Conservation (phyloP, 2,113 vertebrate genomes). For the Pan troglodytes region NHGRI_mPanTro3-v2.1_pri NC_072411.2:90668001-90668500, state of each 20-base stretch:
- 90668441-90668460: background rate
- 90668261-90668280: background rate
- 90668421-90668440: background rate
- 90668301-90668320: background rate
- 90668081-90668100: background rate
- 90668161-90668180: background rate
- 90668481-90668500: background rate
- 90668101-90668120: background rate
- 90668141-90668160: background rate
- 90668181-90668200: background rate
- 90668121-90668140: background rate
- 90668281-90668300: background rate
- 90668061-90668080: background rate
- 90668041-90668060: background rate
- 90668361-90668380: background rate
- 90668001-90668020: background rate
- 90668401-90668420: background rate
- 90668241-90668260: background rate
- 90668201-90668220: background rate
- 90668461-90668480: background rate
- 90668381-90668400: background rate
- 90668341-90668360: background rate
- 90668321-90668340: background rate
- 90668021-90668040: background rate
- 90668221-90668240: background rate